phyloP scores from a whole-genome alignment of 2,888 invertebrate genomes.

The Aphidius colemani region DNA sequence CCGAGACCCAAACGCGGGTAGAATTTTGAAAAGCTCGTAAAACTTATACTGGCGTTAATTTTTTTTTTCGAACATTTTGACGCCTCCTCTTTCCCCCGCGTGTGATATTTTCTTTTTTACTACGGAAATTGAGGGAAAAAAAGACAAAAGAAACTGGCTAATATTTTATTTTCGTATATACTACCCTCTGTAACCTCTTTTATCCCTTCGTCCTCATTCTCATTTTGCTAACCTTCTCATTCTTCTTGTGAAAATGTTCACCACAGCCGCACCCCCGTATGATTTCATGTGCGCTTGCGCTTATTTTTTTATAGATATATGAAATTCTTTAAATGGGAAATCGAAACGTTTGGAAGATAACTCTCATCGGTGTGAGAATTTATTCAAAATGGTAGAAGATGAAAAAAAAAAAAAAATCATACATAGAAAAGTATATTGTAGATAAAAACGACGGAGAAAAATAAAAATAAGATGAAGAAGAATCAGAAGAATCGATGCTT shows the following conservation, averaged over 20 bases:
- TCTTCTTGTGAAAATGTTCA: conserved; percentile 41
- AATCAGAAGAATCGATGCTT: conserved; percentile 17
- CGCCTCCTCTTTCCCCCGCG: conserved; percentile 5
- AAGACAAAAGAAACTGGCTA: conserved; percentile 16
- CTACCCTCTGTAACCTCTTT: background rate
- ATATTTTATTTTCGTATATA: conserved; percentile 15
- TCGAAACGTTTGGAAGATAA: conserved; percentile 60
- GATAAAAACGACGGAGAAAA: conserved; percentile 8
- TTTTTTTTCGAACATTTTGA: conserved; percentile 30
- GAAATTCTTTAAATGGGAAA: conserved; percentile 60
- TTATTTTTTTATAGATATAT: conserved; percentile 38
- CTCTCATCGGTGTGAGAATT: conserved; percentile 58
- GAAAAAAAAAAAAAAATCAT: conserved; percentile 22
- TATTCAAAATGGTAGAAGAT: conserved; percentile 58
- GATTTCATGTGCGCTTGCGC: conserved; percentile 37
- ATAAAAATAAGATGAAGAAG: conserved; percentile 28
- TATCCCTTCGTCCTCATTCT: conserved; percentile 9
- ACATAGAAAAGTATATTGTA: conserved; percentile 23
- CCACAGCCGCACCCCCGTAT: conserved; percentile 39
- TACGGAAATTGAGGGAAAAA: background rate
- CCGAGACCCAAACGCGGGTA: conserved; percentile 48
- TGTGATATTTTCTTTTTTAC: conserved; percentile 12
- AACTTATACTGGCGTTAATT: conserved; percentile 45
- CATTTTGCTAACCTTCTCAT: conserved; percentile 16
- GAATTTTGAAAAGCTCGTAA: conserved; percentile 55